These are phyloP conservation scores for Tachuris rubrigastra DNA, from an alignment of 2,113 vertebrate genomes.

Conservation along the genomic window DNA sequence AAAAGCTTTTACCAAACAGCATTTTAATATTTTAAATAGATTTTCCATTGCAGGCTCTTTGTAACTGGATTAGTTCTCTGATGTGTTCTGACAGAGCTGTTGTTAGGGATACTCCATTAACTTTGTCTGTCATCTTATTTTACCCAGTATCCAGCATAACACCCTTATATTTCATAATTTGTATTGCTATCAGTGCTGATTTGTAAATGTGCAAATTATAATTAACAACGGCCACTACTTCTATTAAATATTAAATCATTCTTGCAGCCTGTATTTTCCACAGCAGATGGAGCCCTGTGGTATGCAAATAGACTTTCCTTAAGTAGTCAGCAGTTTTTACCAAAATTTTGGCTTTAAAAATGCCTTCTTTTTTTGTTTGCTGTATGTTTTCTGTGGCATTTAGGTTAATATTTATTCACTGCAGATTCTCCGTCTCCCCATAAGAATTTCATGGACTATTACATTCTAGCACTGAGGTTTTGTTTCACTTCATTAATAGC, in stretches of 20 bases:
- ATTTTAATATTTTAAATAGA: conserved; percentile 99
- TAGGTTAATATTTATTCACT: conserved; percentile 92
- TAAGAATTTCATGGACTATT: conserved; percentile 84
- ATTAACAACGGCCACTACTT: conserved; percentile 95
- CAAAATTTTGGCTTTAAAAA: conserved; percentile 80
- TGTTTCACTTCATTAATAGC: conserved; percentile 88
- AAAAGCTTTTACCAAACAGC: conserved; percentile 94
- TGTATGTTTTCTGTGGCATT: conserved; percentile 81
- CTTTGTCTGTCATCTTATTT: conserved; percentile 98
- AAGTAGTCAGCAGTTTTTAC: conserved; percentile 88
- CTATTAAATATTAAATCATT: conserved; percentile 99
- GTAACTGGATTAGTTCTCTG: conserved; percentile 97
- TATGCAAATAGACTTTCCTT: conserved; percentile 90
- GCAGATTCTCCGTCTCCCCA: conserved; percentile 77
- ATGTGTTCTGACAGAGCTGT: conserved; percentile 94
- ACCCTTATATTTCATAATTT: conserved; percentile 99
- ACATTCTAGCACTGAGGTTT: conserved; percentile 76
- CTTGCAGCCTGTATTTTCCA: conserved; percentile 88
- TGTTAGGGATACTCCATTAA: conserved; percentile 99
- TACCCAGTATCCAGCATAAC: conserved; percentile 85
- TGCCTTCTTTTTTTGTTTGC: conserved; percentile 67
- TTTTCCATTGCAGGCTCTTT: conserved; percentile 87
- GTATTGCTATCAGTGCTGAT: conserved; percentile 99
- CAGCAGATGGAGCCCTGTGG: conserved; percentile 92
- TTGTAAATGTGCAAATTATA: conserved; percentile 99